phyloP scores from a whole-genome alignment of 2,888 invertebrate genomes.

The Amphipyra tragopoginis region DNA sequence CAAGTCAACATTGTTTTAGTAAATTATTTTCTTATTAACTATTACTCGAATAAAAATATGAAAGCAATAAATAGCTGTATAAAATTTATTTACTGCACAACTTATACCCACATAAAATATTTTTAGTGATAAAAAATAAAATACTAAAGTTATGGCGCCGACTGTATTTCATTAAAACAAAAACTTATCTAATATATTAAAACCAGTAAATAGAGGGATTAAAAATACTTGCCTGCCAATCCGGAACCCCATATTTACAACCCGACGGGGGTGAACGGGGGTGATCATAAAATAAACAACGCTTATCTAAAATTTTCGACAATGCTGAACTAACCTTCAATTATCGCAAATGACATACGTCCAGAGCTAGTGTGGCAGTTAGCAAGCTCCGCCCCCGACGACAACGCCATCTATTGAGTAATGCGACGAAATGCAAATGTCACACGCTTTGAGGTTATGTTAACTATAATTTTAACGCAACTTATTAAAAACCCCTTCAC shows the following conservation, averaged over 20 bases:
- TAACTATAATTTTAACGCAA: conserved; percentile 30
- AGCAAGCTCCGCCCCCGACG: conserved; percentile 69
- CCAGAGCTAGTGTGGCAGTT: conserved; percentile 65
- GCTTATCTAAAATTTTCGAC: conserved; percentile 73
- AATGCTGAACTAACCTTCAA: conserved; percentile 70
- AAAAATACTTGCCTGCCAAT: conserved; percentile 62
- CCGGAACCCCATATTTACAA: conserved; percentile 64
- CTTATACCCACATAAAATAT: conserved; percentile 3
- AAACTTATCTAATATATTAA: conserved; percentile 47
- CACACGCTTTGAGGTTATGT: conserved; percentile 75
- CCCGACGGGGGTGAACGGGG: conserved; percentile 51
- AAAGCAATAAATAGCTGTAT: conserved; percentile 5
- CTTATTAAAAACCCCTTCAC: conserved; percentile 7
- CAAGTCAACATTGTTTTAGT: conserved; percentile 12
- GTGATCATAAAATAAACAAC: conserved; percentile 71
- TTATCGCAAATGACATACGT: conserved; percentile 71
- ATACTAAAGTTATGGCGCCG: conserved; percentile 23
- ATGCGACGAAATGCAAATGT: conserved; percentile 45
- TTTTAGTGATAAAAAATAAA: conserved; percentile 19
- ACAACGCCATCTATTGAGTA: conserved; percentile 72
- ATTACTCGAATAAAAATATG: conserved; percentile 14
- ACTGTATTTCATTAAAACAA: conserved; percentile 49
- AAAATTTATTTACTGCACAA: not conserved
- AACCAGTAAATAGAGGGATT: conserved; percentile 61
- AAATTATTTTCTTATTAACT: conserved; percentile 25